Percentiles rank a stretch among this genome's conserved stretches.
Conservation (phyloP, 2,888 invertebrate species). For the Polyommatus icarus region DNA sequence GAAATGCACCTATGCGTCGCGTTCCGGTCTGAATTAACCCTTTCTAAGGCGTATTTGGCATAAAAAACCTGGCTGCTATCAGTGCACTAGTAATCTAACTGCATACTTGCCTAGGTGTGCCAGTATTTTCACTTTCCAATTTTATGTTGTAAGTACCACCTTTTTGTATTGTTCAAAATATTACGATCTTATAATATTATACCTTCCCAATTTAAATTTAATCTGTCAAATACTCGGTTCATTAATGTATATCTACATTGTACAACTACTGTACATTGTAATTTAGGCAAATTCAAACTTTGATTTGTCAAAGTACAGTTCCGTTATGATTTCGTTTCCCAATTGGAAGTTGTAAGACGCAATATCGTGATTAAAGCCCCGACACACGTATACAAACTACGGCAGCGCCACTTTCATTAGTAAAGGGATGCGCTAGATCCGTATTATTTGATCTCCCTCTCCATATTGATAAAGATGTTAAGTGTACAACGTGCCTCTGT, state of each 20-base stretch:
- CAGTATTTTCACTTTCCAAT: no score
- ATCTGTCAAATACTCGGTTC: not conserved
- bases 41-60: no score
- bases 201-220: not conserved
- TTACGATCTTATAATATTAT: no score
- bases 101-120: no score
- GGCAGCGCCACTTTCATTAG: slow-evolving; percentile 42
- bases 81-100: no score
- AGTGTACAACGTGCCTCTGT: not conserved
- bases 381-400: slow-evolving; percentile 37
- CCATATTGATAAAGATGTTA: slow-evolving; percentile 7
- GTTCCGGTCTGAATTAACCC: no score
- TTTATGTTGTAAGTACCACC: no score
- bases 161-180: no score
- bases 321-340: slow-evolving; percentile 29
- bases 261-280: not conserved
- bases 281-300: not conserved
- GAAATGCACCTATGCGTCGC: no score
- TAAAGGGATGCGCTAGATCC: slow-evolving; percentile 38
- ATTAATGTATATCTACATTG: not conserved
- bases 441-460: slow-evolving; percentile 18
- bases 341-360: slow-evolving; percentile 37
- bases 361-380: slow-evolving; percentile 42
- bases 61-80: no score
- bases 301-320: slow-evolving; percentile 21